Conservation (phyloP, 1,140 invertebrate species). For the Neodiprion lecontei region DNA sequence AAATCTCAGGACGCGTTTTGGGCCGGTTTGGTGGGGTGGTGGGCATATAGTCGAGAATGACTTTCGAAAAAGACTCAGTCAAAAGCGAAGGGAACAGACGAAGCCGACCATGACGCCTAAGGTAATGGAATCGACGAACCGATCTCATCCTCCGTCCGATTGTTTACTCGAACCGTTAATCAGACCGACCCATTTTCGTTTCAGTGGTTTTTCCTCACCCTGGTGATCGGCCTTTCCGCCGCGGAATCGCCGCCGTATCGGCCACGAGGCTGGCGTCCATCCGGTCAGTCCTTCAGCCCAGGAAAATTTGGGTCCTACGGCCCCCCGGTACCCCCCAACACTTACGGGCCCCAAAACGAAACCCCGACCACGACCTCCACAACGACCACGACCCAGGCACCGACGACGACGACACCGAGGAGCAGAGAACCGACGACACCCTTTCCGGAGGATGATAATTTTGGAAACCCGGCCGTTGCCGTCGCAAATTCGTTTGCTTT, state of each 20-base stretch:
- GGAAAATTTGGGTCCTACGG: slow-evolving; percentile 28
- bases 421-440: slow-evolving; percentile 47
- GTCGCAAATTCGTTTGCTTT: slow-evolving; percentile 58
- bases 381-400: slow-evolving; percentile 29
- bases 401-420: slow-evolving; percentile 31
- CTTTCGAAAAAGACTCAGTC: neutral
- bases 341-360: slow-evolving; percentile 37
- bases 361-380: slow-evolving; percentile 33
- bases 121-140: neutral
- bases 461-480: slow-evolving; percentile 48
- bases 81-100: neutral
- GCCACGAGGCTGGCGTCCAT: slow-evolving; percentile 50
- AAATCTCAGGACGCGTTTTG: neutral
- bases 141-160: too few species aligned
- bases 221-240: slow-evolving; percentile 34
- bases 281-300: slow-evolving; percentile 39
- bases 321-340: slow-evolving; percentile 28
- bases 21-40: neutral
- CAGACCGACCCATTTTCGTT: slow-evolving; percentile 5
- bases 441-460: slow-evolving; percentile 42
- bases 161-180: neutral
- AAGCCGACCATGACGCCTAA: neutral
- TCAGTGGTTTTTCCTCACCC: slow-evolving; percentile 24
- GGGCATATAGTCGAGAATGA: neutral
- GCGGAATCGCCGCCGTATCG: slow-evolving; percentile 39